phyloP scores from a whole-genome alignment of 2,888 invertebrate species.

The Margaritifera margaritifera region DNA sequence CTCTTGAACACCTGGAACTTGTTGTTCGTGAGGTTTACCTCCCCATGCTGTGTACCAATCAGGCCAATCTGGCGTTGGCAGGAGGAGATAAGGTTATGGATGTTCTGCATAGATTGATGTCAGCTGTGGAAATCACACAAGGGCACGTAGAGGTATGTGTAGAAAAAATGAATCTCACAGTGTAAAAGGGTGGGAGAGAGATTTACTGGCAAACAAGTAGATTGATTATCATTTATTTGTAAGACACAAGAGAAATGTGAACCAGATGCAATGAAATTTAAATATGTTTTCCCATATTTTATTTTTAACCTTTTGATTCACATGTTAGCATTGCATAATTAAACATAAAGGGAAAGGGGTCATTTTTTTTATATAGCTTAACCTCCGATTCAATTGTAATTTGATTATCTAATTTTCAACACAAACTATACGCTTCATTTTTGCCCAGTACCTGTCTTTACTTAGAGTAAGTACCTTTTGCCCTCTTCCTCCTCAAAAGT shows the following conservation, averaged over 20 bases:
- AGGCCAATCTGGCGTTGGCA: conserved; percentile 50
- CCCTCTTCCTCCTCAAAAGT: too few species aligned
- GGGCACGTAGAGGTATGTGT: conserved; percentile 67
- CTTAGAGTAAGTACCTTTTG: too few species aligned
- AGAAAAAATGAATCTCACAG: not conserved
- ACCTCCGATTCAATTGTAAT: too few species aligned
- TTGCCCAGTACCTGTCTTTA: too few species aligned
- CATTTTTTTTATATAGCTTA: too few species aligned
- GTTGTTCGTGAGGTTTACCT: conserved; percentile 70
- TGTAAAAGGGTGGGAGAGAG: not conserved
- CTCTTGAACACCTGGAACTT: conserved; percentile 69
- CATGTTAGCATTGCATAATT: too few species aligned
- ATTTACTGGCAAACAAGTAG: not conserved
- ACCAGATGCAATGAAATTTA: too few species aligned
- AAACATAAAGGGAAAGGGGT: too few species aligned
- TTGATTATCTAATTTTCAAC: too few species aligned
- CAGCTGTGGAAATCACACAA: conserved; percentile 68
- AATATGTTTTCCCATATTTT: too few species aligned
- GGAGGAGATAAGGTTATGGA: conserved; percentile 72
- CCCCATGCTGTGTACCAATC: conserved; percentile 69
- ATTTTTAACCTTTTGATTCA: too few species aligned
- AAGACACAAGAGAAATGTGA: not conserved
- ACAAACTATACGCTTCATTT: too few species aligned
- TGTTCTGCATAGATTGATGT: conserved; percentile 71
- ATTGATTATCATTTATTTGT: not conserved